Percentiles rank a stretch among this genome's conserved stretches.
Evolutionary conservation across 1,140 invertebrate species (phyloP).

Genomic region (Diabrotica undecimpunctata): DNA sequence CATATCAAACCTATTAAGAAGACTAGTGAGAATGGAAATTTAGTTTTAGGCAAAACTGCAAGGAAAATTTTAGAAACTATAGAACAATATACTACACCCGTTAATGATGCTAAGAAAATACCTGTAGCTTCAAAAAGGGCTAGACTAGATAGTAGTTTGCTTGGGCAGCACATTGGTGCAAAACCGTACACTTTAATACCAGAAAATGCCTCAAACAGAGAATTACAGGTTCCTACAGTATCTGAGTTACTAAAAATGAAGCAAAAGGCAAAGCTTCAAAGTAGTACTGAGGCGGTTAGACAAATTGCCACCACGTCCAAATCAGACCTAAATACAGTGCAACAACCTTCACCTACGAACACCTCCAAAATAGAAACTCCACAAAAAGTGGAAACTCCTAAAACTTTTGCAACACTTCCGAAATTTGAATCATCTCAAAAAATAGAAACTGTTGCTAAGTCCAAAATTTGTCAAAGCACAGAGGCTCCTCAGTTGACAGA

Average conservation of each 20-base stretch:
- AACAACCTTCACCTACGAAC: background rate
- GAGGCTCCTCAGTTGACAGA: no score
- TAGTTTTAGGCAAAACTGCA: conserved; percentile 55
- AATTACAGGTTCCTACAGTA: conserved; percentile 56
- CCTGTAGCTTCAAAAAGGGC: conserved; percentile 47
- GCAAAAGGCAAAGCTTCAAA: conserved; percentile 57
- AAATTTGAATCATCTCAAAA: no score
- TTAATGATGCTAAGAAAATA: conserved; percentile 69
- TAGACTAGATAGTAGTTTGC: conserved; percentile 16
- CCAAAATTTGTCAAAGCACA: no score
- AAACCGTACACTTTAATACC: conserved; percentile 32
- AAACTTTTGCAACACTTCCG: no score
- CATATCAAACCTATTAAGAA: conserved; percentile 52
- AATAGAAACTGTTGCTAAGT: no score
- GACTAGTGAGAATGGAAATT: conserved; percentile 25
- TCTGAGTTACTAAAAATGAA: conserved; percentile 59
- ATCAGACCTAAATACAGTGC: conserved; percentile 40
- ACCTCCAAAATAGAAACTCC: background rate
- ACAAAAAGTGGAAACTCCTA: conserved; percentile 14
- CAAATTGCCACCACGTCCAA: conserved; percentile 57
- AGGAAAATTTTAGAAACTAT: conserved; percentile 67
- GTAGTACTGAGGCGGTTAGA: conserved; percentile 59
- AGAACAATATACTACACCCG: conserved; percentile 69
- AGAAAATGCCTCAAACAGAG: conserved; percentile 44
- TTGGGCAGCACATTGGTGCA: conserved; percentile 36